Conservation (phyloP, 2,888 invertebrate genomes). For the Stegana nigrithorax region DNA sequence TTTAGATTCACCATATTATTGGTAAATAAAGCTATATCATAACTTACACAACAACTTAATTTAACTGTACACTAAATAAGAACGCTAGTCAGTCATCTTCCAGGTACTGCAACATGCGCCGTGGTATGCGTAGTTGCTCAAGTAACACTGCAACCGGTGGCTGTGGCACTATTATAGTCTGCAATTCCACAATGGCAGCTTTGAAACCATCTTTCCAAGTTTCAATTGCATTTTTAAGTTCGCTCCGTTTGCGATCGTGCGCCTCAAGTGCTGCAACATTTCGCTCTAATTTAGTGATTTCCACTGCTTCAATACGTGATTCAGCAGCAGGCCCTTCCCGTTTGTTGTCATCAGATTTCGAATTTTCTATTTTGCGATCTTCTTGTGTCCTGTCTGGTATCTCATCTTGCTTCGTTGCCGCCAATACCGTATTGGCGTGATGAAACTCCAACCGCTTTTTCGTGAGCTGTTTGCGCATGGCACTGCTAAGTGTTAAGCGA, state of each 20-base stretch:
- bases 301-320: conserved; percentile 15
- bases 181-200: conserved; percentile 50
- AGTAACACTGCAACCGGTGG: conserved; percentile 39
- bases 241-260: conserved; percentile 36
- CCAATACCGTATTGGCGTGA: conserved; percentile 24
- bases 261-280: conserved; percentile 18
- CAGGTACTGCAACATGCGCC: conserved; percentile 54
- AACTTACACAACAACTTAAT: neutral
- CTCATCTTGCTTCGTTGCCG: neutral
- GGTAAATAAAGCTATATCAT: neutral
- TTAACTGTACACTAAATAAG: neutral
- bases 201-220: conserved; percentile 56
- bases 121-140: conserved; percentile 45
- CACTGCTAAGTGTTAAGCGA: conserved; percentile 42
- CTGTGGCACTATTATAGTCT: conserved; percentile 37
- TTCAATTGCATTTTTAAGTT: conserved; percentile 42
- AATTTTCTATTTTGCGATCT: neutral
- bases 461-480: conserved; percentile 40
- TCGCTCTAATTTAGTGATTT: conserved; percentile 39
- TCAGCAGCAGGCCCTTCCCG: neutral
- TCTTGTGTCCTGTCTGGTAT: no score
- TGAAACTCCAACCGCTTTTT: conserved; percentile 52
- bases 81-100: conserved; percentile 39
- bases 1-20: neutral
- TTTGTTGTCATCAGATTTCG: neutral